Evolutionary conservation across 2,797 vertebrate species (phyloP).

Genomic region (Otus scops): DNA sequence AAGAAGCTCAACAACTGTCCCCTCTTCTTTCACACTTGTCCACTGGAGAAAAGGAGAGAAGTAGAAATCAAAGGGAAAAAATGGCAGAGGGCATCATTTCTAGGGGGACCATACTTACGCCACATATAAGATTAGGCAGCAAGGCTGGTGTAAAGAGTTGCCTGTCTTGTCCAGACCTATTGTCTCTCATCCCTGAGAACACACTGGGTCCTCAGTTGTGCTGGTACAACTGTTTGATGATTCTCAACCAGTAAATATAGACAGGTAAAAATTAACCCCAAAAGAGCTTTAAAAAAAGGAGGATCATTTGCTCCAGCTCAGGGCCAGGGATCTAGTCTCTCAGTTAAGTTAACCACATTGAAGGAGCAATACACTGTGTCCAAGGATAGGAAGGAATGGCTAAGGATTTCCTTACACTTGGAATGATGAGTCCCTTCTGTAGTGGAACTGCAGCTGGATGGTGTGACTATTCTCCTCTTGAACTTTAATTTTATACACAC

Average conservation of each 20-base stretch:
- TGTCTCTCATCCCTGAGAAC: background rate
- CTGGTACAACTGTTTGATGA: background rate
- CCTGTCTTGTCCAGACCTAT: background rate
- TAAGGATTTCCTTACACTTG: background rate
- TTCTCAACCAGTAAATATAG: background rate
- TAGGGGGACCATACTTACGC: background rate
- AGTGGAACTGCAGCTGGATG: background rate
- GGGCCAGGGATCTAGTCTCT: background rate
- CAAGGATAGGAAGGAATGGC: background rate
- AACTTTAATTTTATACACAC: slow-evolving; percentile 15
- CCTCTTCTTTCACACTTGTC: background rate
- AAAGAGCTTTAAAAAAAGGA: background rate
- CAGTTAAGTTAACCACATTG: background rate
- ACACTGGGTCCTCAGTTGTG: background rate
- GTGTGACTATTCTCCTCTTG: background rate
- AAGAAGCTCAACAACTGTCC: background rate
- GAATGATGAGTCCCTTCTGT: background rate
- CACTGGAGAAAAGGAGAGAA: background rate
- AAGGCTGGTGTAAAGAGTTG: background rate
- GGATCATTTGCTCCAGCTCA: background rate
- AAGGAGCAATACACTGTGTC: background rate
- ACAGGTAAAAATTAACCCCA: background rate
- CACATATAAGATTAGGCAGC: background rate
- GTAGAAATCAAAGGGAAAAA: background rate
- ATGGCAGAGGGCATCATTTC: background rate